Evolutionary conservation across 2,797 vertebrate species (phyloP).

Genomic region (Oryzias sinensis): DNA sequence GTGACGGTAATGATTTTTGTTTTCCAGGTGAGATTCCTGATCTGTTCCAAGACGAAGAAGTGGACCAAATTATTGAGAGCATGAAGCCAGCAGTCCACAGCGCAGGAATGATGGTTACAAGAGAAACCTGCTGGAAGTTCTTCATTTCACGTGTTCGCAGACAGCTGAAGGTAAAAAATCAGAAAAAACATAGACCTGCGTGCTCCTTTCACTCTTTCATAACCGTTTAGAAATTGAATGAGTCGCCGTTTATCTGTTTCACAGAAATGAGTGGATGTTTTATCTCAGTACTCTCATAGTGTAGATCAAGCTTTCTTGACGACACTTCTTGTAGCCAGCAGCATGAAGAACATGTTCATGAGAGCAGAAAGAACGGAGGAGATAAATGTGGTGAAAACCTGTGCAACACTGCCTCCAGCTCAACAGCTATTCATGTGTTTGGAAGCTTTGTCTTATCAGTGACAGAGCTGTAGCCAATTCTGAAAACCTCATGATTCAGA

Average conservation of each 20-base stretch:
- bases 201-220: conserved; percentile 15
- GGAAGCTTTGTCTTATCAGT: conserved; percentile 60
- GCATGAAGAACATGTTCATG: too few relatives aligned
- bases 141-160: conserved; percentile 88
- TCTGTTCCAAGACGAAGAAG: conserved; percentile 89
- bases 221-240: conserved; percentile 24
- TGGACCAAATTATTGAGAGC: conserved; percentile 85
- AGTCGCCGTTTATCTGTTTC: conserved; percentile 32
- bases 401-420: conserved; percentile 40
- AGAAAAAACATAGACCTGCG: conserved; percentile 10
- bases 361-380: too few relatives aligned
- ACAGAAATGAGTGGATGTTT: conserved; percentile 17
- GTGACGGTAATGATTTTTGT: conserved; percentile 4
- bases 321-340: conserved; percentile 9
- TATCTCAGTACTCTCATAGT: conserved; percentile 40
- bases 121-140: conserved; percentile 94
- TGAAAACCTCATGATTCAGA: conserved; percentile 9
- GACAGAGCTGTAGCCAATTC: conserved; percentile 49
- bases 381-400: conserved; percentile 11
- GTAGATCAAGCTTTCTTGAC: conserved; percentile 19
- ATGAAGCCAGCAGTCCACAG: conserved; percentile 85
- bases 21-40: conserved; percentile 91
- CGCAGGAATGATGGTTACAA: conserved; percentile 84
- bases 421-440: conserved; percentile 39
- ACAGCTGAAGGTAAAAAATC: conserved; percentile 87